These are phyloP conservation scores for Formicarius rufipectus DNA, from an alignment of 2,113 vertebrate genomes.

Conservation along the genomic window DNA sequence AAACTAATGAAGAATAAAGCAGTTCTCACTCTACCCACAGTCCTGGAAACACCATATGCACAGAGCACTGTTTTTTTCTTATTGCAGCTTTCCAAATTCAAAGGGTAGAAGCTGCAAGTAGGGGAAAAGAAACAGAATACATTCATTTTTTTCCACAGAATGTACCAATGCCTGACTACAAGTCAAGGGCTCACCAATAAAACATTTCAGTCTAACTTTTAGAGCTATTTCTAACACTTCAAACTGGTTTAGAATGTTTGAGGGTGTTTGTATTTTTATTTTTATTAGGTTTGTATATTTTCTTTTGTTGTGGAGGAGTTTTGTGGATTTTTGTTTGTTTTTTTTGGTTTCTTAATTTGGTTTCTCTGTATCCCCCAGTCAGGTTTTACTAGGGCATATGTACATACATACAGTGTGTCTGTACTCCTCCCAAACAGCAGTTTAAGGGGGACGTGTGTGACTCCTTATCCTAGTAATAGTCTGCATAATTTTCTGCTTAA, in stretches of 20 bases:
- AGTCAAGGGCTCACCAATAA: neutral
- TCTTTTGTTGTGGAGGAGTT: neutral
- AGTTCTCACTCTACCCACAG: neutral
- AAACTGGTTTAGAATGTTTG: neutral
- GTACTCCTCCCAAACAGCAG: neutral
- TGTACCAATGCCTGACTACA: neutral
- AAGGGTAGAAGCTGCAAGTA: neutral
- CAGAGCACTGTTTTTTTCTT: neutral
- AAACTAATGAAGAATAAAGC: constrained; percentile 38
- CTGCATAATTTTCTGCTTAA: neutral
- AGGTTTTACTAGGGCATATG: neutral
- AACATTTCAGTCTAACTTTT: neutral
- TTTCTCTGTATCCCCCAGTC: rapidly evolving
- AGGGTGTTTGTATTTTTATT: neutral
- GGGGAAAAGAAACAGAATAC: neutral
- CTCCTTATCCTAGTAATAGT: neutral
- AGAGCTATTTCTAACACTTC: neutral
- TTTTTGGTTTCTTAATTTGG: neutral
- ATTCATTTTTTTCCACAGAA: rapidly evolving
- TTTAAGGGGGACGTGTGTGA: neutral
- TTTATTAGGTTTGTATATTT: neutral
- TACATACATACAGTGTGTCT: no score
- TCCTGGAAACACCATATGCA: neutral
- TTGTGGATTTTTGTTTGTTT: neutral
- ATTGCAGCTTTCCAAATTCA: neutral